phyloP scores from a whole-genome alignment of 2,888 invertebrate genomes.

The Chalcosyrphus nemorum region DNA sequence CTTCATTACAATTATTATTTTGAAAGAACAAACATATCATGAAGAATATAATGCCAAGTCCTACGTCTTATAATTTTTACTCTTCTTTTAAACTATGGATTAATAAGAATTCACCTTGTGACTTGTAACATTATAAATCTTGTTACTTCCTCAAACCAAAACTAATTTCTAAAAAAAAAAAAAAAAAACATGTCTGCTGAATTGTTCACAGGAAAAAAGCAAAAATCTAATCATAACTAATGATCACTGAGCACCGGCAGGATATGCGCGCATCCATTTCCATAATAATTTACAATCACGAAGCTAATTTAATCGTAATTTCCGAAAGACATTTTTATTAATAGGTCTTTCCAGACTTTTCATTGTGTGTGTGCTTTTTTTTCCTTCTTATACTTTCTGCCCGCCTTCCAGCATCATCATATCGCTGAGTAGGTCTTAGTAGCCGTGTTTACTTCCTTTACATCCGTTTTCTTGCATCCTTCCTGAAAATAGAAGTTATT shows the following conservation, averaged over 20 bases:
- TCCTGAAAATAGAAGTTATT: slow-evolving; percentile 39
- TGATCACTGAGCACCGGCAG: slow-evolving; percentile 37
- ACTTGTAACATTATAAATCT: not conserved
- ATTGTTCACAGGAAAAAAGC: not conserved
- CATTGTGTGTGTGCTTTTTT: slow-evolving; percentile 2
- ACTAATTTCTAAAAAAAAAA: not conserved
- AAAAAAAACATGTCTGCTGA: not conserved
- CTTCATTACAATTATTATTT: no score
- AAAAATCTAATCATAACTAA: slow-evolving; percentile 60
- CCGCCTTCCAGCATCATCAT: slow-evolving; percentile 8
- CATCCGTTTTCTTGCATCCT: slow-evolving; percentile 31
- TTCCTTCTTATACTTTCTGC: not conserved
- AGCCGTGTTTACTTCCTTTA: slow-evolving; percentile 13
- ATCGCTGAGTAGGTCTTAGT: slow-evolving; percentile 29
- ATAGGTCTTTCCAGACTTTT: slow-evolving; percentile 49
- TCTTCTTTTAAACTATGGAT: not conserved
- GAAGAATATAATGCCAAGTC: no score
- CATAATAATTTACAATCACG: slow-evolving; percentile 64
- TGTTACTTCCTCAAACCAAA: not conserved
- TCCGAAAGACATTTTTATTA: slow-evolving; percentile 68
- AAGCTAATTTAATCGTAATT: slow-evolving; percentile 70
- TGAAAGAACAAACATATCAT: no score
- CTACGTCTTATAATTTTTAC: no score
- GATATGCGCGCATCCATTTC: slow-evolving; percentile 44
- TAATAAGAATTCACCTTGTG: not conserved